Evolutionary conservation across 1,140 invertebrate genomes (phyloP), one percentile per base, ranked within the genome.

Genomic region (Drosophila seguyi): DNA sequence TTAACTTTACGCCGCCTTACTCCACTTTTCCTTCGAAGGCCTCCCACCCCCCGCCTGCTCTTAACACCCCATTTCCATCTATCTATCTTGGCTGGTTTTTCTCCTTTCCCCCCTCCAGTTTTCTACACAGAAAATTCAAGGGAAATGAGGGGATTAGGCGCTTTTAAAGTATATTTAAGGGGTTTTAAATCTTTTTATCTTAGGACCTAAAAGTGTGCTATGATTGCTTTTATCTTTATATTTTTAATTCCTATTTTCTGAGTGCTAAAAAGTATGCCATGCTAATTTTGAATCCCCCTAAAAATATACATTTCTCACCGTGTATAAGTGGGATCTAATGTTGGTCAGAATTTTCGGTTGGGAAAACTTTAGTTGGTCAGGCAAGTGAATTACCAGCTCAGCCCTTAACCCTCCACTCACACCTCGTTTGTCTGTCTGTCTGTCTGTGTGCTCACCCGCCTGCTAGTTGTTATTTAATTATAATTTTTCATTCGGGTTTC

Each of bases 391-490:
- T 81, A 81, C 69, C 57, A 55, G 73, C 79, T 73, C 66, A 81
- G 63, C 57, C 61, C 65, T 72, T 72, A 69, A 57, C 53, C 66
- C 63, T 22, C 44, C 2, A 27, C 68, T 27, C 65, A 6, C 36
- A 45, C 66, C 65, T 50, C 62, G 39, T 41, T 44, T 62, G 42
- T 27, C 25, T 25, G 42, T 27, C 25, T 25, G 42, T 27, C 44
- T 29, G n/a, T 18, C 41, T 10, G 25, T 59, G 25, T 48, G 16
- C n/a, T 1, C 39, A 34, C 42, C 34, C 36, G 13, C 18, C 41
- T 63, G 22, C 52, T 65, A 56, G 78, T 81, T 77, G 58, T 82
- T 83, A 82, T 82, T 83, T 83, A 82, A 82, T 82, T 83, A 83
- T 83, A 59, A 82, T 82, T 82, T 82, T 81, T 59, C 60, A 60